Evolutionary conservation across 2,113 vertebrate species (phyloP).

Genomic region (Petromus typicus): DNA sequence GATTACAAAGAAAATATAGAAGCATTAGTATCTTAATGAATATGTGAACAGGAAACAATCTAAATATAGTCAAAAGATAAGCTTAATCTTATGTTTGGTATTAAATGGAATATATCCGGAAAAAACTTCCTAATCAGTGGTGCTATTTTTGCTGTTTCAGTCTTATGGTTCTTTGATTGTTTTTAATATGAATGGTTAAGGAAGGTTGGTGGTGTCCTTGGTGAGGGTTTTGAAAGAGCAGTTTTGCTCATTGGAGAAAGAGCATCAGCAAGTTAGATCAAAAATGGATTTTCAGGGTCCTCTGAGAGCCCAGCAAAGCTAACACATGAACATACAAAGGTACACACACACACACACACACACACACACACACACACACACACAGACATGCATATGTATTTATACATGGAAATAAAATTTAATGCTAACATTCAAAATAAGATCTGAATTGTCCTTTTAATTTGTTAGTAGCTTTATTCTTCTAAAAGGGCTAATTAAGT

Average conservation of each 20-base stretch:
- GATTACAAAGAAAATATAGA: background rate
- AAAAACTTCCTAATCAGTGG: background rate
- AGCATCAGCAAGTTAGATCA: background rate
- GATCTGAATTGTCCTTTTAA: background rate
- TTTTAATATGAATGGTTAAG: background rate
- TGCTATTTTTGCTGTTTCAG: background rate
- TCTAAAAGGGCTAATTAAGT: constrained; percentile 44
- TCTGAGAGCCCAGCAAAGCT: background rate
- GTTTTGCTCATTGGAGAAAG: background rate
- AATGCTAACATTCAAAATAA: constrained; percentile 4
- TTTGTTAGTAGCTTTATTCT: background rate
- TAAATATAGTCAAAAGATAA: background rate
- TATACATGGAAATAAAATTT: background rate
- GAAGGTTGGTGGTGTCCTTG: background rate
- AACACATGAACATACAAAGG: background rate
- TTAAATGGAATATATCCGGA: background rate
- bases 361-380: background rate
- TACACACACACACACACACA: background rate
- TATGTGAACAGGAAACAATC: background rate
- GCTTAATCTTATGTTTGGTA: background rate
- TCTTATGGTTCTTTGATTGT: background rate
- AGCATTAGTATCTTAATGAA: background rate
- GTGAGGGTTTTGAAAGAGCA: background rate
- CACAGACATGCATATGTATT: background rate
- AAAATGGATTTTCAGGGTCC: background rate